Evolutionary conservation across 92 coral and sea anemone species (phyloP).

Genomic region (Parazoanthus darwini): DNA sequence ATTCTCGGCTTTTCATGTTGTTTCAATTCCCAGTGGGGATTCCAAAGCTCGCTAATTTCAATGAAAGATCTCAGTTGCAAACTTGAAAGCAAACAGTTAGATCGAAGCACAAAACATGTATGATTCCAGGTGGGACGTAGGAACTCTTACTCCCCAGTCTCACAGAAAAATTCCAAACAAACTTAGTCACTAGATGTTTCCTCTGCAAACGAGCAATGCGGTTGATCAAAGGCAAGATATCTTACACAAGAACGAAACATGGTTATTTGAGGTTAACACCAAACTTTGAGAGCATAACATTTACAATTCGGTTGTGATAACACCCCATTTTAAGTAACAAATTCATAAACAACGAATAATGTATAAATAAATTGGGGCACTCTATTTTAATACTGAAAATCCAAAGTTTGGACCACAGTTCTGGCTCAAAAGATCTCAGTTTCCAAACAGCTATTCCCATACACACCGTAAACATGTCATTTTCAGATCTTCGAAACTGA

Average conservation of each 20-base stretch:
- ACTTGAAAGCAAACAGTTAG: conserved; percentile 25
- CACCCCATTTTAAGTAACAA: background rate
- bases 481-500: conserved; percentile 26
- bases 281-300: background rate
- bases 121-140: conserved; percentile 16
- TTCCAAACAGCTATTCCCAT: background rate
- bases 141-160: background rate
- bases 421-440: background rate
- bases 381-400: background rate
- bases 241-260: background rate
- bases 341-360: conserved; percentile 7
- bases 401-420: background rate
- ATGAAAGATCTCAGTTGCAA: conserved; percentile 32
- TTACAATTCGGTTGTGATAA: conserved; percentile 3
- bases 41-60: conserved; percentile 20
- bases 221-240: background rate
- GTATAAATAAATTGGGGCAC: background rate
- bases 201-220: conserved; percentile 19
- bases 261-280: conserved; percentile 4
- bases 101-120: conserved; percentile 14
- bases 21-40: conserved; percentile 27
- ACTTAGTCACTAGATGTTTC: background rate
- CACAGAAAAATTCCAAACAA: conserved; percentile 28
- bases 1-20: background rate
- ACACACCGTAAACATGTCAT: conserved; percentile 14